Percentiles rank a stretch among this genome's conserved stretches.
Conservation (phyloP, 2,113 vertebrate species). For the Hystrix brachyura region DNA sequence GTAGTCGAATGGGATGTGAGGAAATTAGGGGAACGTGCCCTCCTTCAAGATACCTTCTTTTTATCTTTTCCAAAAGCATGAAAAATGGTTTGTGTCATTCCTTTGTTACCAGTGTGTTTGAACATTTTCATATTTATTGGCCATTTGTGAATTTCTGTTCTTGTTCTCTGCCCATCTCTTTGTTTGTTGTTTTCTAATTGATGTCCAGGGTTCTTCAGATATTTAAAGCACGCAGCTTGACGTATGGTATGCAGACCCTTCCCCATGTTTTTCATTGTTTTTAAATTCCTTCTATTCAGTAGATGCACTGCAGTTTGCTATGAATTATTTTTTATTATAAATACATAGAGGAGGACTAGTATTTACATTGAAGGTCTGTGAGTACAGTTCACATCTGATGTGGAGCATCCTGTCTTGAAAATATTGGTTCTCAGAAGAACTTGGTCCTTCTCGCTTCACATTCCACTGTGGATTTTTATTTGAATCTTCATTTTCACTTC, state of each 20-base stretch:
- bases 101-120: constrained; percentile 15
- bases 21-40: not conserved
- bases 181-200: constrained; percentile 1
- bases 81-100: constrained; percentile 16
- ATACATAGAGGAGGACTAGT: not conserved
- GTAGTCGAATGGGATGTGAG: not conserved
- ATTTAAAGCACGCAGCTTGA: constrained; percentile 6
- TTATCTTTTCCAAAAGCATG: not conserved
- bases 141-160: constrained; percentile 36
- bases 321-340: constrained; percentile 14
- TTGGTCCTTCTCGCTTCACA: not conserved
- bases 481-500: not conserved
- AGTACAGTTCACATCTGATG: not conserved
- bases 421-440: not conserved
- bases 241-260: not conserved
- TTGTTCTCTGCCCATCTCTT: not conserved
- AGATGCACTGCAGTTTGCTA: not conserved
- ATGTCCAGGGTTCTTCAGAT: not conserved
- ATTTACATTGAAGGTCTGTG: constrained; percentile 19
- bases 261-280: not conserved
- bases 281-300: not conserved
- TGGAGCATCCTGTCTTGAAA: not conserved
- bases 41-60: not conserved
- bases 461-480: not conserved
- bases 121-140: constrained; percentile 14